Base-by-base conservation (phyloP, 1,140 invertebrate genomes). In the Pemphigus obesinymphae region DNA sequence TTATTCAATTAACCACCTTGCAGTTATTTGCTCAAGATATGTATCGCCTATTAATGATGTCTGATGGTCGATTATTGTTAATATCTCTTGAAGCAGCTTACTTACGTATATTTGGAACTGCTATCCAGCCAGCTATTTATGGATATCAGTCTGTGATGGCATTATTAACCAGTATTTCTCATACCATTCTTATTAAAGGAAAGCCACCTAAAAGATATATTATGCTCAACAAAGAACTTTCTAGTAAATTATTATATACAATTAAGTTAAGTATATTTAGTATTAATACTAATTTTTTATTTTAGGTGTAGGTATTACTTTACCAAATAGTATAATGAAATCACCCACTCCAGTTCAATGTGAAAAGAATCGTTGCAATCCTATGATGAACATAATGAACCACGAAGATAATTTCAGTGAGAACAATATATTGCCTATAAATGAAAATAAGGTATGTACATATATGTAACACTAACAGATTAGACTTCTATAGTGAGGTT, bases 21-120 rank as follows among this genome's bases (percentile, higher is more conserved):
- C 89, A 91, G 84, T 85, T 88, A 50, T 90, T 92, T 80, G 90
- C 90, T 1, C 88, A 90, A 68, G 88, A 92, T 83, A 85, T 91
- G 13, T 88, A 90, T 83, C 86, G 87, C 23, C 86, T 92, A 13
- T 86, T 93, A 82, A 87, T 89, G 83, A 87, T 88, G 82, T 86
- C 88, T 82, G 87, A 88, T 17, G 89, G 90, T 6, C 87, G 88
- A 70, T 85, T 92, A 70, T 85, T 86, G 17, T 85, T 92, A 3
- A 85, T 86, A 1, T 87, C 89, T 48, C 90, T 93, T 83, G 90
- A 91, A 83, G 85, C 83, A 15, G 86, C 88, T 2, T 92, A 91
- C 84, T 84, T 89, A 7, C 86, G 89, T 45, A 85, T 89, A 23
- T 91, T 88, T 85, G 90, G 90, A 10, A 86, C 87, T 50, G 86